Evolutionary conservation across 2,113 vertebrate genomes (phyloP).

Genomic region (Ceyx margarethae): DNA sequence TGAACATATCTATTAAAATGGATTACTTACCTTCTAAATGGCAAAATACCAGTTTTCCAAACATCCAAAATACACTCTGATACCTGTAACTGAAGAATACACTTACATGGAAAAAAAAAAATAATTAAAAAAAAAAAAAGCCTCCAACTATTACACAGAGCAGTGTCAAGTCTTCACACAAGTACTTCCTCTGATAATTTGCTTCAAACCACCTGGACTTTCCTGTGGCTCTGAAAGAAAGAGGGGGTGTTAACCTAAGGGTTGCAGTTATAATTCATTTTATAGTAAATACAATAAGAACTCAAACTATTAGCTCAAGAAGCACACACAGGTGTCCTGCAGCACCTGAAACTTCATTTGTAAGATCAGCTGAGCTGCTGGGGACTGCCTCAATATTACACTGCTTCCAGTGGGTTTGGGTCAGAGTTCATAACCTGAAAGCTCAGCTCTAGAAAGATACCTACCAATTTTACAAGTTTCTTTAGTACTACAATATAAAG

Average conservation of each 20-base stretch:
- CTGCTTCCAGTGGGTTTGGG: neutral
- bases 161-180: neutral
- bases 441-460: neutral
- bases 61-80: neutral
- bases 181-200: neutral
- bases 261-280: neutral
- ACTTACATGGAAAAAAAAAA: neutral
- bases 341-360: neutral
- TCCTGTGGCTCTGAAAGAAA: neutral
- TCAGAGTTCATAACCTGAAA: neutral
- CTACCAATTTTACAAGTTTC: neutral
- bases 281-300: neutral
- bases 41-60: neutral
- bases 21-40: neutral
- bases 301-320: neutral
- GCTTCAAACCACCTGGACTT: neutral
- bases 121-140: neutral
- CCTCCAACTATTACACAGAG: neutral
- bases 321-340: neutral
- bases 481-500: neutral
- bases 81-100: neutral
- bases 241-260: neutral
- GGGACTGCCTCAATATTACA: neutral
- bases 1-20: neutral
- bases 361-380: neutral